phyloP scores from a whole-genome alignment of 2,113 vertebrate genomes.

The Carlito syrichta region DNA sequence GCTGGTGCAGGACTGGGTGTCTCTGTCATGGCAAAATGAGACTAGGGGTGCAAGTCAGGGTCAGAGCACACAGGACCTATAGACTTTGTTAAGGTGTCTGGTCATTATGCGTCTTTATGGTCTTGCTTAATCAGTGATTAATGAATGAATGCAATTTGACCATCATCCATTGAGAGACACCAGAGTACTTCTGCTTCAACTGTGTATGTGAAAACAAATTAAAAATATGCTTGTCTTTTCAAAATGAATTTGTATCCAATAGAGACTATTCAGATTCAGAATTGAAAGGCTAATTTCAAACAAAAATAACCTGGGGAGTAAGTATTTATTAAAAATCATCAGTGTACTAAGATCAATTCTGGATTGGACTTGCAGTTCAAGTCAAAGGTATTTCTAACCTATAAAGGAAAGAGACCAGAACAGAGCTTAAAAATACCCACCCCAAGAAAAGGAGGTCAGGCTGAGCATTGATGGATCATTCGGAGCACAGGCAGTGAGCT shows the following conservation, averaged over 20 bases:
- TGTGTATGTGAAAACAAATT: not conserved
- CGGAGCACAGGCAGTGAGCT: not conserved
- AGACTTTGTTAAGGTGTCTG: not conserved
- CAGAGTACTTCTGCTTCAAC: not conserved
- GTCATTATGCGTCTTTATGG: not conserved
- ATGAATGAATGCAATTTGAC: not conserved
- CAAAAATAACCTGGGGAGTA: not conserved
- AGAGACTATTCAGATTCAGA: not conserved
- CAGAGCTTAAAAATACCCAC: conserved; percentile 12
- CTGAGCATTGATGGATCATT: not conserved
- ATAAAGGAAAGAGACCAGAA: not conserved
- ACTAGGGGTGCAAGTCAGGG: not conserved
- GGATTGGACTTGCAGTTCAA: not conserved
- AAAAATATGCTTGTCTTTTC: not conserved
- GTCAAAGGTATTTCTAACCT: not conserved
- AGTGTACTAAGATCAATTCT: not conserved
- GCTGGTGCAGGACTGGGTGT: not conserved
- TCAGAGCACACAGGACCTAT: not conserved
- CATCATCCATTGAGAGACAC: not conserved
- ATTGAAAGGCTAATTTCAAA: not conserved
- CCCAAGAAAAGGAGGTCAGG: not conserved
- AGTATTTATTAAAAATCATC: not conserved
- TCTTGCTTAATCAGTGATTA: not conserved
- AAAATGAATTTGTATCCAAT: not conserved
- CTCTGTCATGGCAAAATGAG: not conserved